Conservation (phyloP, 1,140 invertebrate genomes). For the Drosophila teissieri region DNA sequence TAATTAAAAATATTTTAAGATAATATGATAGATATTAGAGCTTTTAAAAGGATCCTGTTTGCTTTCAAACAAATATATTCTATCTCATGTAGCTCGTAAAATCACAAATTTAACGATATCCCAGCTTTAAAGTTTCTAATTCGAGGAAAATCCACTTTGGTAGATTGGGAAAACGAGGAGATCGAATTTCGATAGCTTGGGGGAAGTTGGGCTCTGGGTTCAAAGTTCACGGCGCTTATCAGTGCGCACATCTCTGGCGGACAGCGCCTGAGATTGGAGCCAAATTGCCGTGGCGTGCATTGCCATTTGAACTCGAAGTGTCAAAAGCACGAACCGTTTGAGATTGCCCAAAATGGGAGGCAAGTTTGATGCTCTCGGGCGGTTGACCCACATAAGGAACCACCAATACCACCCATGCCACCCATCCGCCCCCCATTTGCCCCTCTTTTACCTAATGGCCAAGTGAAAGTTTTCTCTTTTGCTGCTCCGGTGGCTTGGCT, state of each 20-base stretch:
- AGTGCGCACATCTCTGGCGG: conserved; percentile 52
- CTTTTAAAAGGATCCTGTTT: no score
- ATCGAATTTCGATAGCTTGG: conserved; percentile 25
- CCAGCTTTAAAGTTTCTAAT: neutral
- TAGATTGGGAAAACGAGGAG: neutral
- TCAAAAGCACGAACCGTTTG: conserved; percentile 43
- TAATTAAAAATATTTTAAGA: no score
- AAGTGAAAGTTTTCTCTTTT: conserved; percentile 68
- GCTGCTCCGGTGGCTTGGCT: conserved; percentile 29
- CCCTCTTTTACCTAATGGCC: conserved; percentile 3
- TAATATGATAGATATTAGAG: no score
- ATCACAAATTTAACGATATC: neutral
- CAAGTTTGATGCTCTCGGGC: conserved; percentile 41
- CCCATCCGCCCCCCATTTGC: neutral
- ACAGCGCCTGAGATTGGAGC: conserved; percentile 24
- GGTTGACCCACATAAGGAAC: conserved; percentile 51
- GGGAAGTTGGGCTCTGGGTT: conserved; percentile 31
- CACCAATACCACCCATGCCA: neutral
- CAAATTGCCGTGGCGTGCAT: conserved; percentile 65
- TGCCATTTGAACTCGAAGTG: conserved; percentile 70
- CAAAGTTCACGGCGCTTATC: conserved; percentile 74
- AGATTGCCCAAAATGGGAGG: conserved; percentile 35
- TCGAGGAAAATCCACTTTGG: neutral
- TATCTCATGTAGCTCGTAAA: no score
- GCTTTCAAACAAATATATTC: no score